phyloP scores from a whole-genome alignment of 2,797 vertebrate genomes.

The Sus cebifrons region DNA sequence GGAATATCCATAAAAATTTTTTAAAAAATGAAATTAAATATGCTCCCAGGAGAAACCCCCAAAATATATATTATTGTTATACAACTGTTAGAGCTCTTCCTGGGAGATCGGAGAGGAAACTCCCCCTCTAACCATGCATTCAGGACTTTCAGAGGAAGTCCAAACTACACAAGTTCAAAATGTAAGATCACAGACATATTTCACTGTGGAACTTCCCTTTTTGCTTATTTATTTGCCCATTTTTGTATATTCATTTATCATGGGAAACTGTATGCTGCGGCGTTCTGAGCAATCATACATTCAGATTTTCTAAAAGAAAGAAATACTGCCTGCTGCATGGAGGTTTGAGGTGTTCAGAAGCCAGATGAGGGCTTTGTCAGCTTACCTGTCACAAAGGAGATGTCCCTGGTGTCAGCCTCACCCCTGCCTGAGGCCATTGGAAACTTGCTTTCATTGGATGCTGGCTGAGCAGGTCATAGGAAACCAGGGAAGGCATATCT shows the following conservation, averaged over 20 bases:
- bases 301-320: constrained; percentile 60
- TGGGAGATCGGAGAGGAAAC: not conserved
- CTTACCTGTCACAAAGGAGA: constrained; percentile 19
- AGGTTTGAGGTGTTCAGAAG: constrained; percentile 52
- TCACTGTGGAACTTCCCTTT: not conserved
- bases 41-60: not conserved
- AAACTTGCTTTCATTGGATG: constrained; percentile 7
- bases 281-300: not conserved
- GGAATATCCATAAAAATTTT: no score
- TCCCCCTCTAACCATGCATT: not conserved
- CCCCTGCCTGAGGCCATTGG: not conserved
- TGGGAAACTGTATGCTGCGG: not conserved
- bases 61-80: not conserved
- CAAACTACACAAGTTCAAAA: not conserved
- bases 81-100: not conserved
- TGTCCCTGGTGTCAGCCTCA: not conserved
- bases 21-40: not conserved
- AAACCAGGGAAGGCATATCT: not conserved
- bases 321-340: not conserved
- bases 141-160: not conserved
- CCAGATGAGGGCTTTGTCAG: not conserved
- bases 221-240: not conserved
- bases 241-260: not conserved
- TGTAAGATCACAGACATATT: not conserved
- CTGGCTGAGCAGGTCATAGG: not conserved